Percentiles rank a stretch among this genome's conserved stretches.
These are phyloP conservation scores for Pelobates fuscus DNA, from an alignment of 2,113 vertebrate genomes.

Conservation along the genomic window DNA sequence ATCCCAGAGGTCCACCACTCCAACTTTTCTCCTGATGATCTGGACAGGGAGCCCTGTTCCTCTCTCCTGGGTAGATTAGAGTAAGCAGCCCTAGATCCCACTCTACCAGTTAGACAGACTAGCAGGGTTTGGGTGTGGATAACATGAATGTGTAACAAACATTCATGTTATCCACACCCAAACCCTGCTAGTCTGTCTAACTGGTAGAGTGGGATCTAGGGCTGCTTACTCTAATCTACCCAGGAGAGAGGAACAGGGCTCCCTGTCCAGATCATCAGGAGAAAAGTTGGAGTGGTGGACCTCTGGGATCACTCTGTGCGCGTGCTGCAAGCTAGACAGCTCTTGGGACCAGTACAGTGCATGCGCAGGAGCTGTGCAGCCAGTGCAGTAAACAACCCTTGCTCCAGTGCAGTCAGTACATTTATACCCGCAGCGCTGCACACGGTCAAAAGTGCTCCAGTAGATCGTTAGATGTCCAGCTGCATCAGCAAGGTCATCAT, in stretches of 20 bases:
- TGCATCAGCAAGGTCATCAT: too few species aligned
- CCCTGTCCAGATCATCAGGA: neutral
- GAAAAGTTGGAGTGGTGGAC: too few species aligned
- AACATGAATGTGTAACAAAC: neutral
- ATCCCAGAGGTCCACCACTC: too few species aligned
- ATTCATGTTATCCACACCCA: slow-evolving; percentile 13
- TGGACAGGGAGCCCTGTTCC: neutral
- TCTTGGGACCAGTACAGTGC: too few species aligned
- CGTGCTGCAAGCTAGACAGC: too few species aligned
- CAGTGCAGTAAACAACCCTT: too few species aligned
- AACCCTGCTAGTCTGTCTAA: neutral
- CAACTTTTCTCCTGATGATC: slow-evolving; percentile 11
- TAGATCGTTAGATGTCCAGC: too few species aligned
- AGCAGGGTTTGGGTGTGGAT: slow-evolving; percentile 18
- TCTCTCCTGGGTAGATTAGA: neutral
- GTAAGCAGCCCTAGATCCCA: neutral
- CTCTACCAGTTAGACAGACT: neutral
- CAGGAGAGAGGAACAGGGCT: neutral
- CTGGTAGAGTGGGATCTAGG: neutral
- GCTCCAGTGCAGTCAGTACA: too few species aligned
- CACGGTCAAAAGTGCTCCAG: too few species aligned
- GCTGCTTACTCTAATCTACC: neutral
- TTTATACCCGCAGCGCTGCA: too few species aligned
- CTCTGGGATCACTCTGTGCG: too few species aligned
- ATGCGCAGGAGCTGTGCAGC: too few species aligned